Evolutionary conservation across 2,113 vertebrate genomes (phyloP), one percentile per base, ranked within the genome.

Genomic region (Toxotes chatareus): DNA sequence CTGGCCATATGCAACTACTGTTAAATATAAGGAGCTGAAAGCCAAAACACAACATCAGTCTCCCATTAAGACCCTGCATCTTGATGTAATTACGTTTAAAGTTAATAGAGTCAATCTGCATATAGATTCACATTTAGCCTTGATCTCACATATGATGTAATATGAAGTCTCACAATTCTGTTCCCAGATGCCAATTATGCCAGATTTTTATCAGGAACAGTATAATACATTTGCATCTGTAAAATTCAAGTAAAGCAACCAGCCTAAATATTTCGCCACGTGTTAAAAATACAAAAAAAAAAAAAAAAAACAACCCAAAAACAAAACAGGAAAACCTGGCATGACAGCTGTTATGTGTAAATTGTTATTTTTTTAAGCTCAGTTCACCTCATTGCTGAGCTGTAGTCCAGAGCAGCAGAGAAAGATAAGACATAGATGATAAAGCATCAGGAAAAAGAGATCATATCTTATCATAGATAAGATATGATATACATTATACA

Each of bases 361-460:
- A 71, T 7, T 61, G 23, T 13, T 62, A 2, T 5, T 53, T 70
- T 53, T 53, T 27, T 70, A 14, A 56, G 2, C 55, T 49, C 17
- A 62, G 14, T 61, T 44, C 4, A 47, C 65, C 7, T 65, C n/a
- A 2, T 27, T 53, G 40, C 8, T 38, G 19, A 53, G 23, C 21
- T 60, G 23, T 13, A 27, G 31, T 42, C 10, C 19, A 46, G 1
- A 40, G 38, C 11, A 44, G 49, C 47, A 53, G 27, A 68, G 57
- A 46, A 12, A 56, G 42, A 78, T 53, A 59, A 76, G 11, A 75
- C n/a, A 23, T 65, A 16, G 55, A 70, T n/a, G 62, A 49, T 59
- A 67, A 64, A 57, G 40, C 38, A 65, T 16, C 21, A 23, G 21
- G 40, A 63, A 77, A 59, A 38, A 27, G 7, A 67, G 40, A 71